These are phyloP conservation scores for Poecilus cupreus DNA, from an alignment of 2,888 invertebrate species.

Conservation along the genomic window DNA sequence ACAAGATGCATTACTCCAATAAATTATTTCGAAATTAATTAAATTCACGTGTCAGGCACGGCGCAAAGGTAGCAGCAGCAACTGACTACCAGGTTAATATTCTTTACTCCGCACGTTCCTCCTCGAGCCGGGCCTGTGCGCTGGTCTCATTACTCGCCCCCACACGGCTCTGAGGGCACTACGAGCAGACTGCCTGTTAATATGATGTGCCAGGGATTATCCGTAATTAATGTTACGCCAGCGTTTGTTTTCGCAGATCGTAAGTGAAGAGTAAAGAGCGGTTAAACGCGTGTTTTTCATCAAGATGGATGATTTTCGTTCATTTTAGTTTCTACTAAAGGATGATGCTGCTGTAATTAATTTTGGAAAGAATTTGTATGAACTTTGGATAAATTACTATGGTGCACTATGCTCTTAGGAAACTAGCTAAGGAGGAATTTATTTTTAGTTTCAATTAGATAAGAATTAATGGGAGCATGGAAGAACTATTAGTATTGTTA, in stretches of 20 bases:
- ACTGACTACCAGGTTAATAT: slow-evolving; percentile 1
- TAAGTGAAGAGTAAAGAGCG: no score
- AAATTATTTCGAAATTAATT: slow-evolving; percentile 56
- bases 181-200: not conserved
- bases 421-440: no score
- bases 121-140: no score
- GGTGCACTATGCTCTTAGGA: no score
- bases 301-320: no score
- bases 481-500: no score
- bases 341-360: no score
- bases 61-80: not conserved
- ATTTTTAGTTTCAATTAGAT: not conserved
- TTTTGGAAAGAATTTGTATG: no score
- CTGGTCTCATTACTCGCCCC: not conserved
- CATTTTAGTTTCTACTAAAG: no score
- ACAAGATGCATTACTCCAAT: slow-evolving; percentile 25
- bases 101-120: not conserved
- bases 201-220: slow-evolving; percentile 7
- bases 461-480: not conserved
- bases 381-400: no score
- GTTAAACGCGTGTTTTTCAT: no score
- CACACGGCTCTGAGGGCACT: not conserved
- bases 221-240: not conserved
- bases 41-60: not conserved
- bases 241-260: no score